Evolutionary conservation across 92 coral and sea anemone genomes (phyloP), one percentile per base, ranked within the genome.

Genomic region (Porites evermanni): DNA sequence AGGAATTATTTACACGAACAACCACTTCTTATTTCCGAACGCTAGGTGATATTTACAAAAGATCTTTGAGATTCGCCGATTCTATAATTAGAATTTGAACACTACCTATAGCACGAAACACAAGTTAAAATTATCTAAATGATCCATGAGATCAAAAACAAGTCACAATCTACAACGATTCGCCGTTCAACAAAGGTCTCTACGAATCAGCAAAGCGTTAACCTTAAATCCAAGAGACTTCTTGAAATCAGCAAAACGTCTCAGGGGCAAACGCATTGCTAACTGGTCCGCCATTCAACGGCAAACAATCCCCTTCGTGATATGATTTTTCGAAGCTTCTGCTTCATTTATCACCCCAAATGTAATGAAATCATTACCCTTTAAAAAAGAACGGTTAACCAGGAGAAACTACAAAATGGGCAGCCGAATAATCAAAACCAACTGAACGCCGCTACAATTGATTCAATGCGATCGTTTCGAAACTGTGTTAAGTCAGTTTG

Each of bases 11-110:
- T 38, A 20, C 54, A 58, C 69, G 58, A 70, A 53, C 23, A 17
- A 69, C 50, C 74, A 79, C 50, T 74, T 79, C 71, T 77, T 50
- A 79, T 51, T 79, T 79, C 84, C 84, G 74, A 79, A 79, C 53
- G 29, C 74, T 32, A 32, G 60, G 77, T 69, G 68, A 81, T 81
- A 58, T 81, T 81, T 81, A 70, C 77, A 70, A 81, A 70, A 38
- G 78, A 38, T 70, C 47, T 71, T 81, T 56, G 69, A 26, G 86
- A 54, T 81, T 81, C 77, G 69, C 69, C 67, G 69, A 81, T 20
- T 81, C 85, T 70, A 53, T 69, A 81, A 81, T 70, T 81, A 64
- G 85, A 54, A 81, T 70, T 56, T 74, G 74, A 63, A 38, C 53
- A 61, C 51, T 18, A 52, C 44, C 76, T 9, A 67, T 0, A 11